Percentiles rank a stretch among this genome's conserved stretches.
These are phyloP conservation scores for Aurelia aurita DNA, from an alignment of 30 jellyfish, hydroid and myxozoan genomes.

Conservation along the genomic window DNA sequence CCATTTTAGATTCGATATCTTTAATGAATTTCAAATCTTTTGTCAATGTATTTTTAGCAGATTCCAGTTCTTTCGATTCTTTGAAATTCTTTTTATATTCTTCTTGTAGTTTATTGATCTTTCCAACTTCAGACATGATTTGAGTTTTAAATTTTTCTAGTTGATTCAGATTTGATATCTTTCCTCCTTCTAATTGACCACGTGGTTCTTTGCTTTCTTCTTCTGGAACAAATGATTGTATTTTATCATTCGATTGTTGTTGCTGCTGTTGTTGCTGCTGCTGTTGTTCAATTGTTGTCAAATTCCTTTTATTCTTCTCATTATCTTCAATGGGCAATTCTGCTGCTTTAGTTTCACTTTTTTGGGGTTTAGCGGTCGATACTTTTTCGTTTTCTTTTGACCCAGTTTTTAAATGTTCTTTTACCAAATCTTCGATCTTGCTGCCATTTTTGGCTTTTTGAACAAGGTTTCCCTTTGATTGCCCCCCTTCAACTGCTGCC, in stretches of 20 bases:
- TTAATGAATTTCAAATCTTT: constrained; percentile 88
- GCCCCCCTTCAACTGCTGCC: constrained; percentile 31
- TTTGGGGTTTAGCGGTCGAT: constrained; percentile 35
- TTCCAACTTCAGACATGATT: constrained; percentile 81
- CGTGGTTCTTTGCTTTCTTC: background rate
- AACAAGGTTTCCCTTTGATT: background rate
- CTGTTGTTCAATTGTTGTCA: background rate
- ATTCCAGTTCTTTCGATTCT: constrained; percentile 76
- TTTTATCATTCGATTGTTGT: constrained; percentile 8
- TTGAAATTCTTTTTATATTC: constrained; percentile 76
- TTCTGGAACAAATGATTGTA: constrained; percentile 64
- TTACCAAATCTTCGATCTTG: background rate
- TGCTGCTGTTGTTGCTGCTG: constrained; percentile 28
- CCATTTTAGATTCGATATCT: constrained; percentile 77
- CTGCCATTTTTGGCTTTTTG: background rate
- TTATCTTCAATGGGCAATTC: background rate
- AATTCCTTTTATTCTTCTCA: constrained; percentile 6
- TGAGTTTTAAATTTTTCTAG: constrained; percentile 83
- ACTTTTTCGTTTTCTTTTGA: constrained; percentile 11
- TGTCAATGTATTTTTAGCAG: constrained; percentile 78
- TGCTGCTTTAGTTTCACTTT: background rate
- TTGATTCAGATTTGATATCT: constrained; percentile 45
- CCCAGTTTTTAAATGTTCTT: constrained; percentile 4
- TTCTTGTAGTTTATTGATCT: constrained; percentile 81
- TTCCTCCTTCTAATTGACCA: constrained; percentile 6